Evolutionary conservation across 2,113 vertebrate species (phyloP).

Genomic region (Sakesphorus luctuosus): DNA sequence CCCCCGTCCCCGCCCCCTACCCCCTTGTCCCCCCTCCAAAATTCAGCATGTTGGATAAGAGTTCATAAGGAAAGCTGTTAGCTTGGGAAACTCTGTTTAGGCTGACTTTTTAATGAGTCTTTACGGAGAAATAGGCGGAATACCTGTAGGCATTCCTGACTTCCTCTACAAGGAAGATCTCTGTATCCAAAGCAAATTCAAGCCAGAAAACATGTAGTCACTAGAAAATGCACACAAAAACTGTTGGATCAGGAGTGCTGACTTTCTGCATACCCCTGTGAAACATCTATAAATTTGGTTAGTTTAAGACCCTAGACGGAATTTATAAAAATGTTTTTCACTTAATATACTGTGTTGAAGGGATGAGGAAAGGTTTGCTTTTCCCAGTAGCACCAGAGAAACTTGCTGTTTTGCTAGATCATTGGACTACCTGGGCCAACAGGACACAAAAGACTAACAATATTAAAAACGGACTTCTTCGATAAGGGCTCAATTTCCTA

Average conservation of each 20-base stretch:
- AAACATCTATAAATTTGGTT: neutral
- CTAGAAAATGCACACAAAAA: neutral
- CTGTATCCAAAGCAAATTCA: neutral
- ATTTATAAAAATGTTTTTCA: neutral
- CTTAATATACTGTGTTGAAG: neutral
- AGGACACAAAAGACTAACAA: neutral
- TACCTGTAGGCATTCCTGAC: neutral
- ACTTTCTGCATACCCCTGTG: neutral
- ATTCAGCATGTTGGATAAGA: neutral
- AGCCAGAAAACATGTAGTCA: neutral
- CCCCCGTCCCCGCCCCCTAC: too few relatives aligned
- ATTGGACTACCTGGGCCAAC: neutral
- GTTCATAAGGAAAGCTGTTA: slow-evolving; percentile 37
- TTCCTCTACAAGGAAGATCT: neutral
- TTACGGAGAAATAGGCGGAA: neutral
- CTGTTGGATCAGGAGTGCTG: fast-evolving
- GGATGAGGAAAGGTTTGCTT: neutral
- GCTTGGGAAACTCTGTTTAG: slow-evolving; percentile 1
- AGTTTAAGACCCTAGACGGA: neutral
- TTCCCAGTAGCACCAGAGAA: neutral
- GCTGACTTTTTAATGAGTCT: neutral
- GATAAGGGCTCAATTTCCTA: neutral
- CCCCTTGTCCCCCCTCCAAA: neutral
- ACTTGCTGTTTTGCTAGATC: neutral
- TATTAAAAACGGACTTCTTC: neutral